phyloP scores from a whole-genome alignment of 1,140 invertebrate species.

The Ptiloglossa arizonensis region DNA sequence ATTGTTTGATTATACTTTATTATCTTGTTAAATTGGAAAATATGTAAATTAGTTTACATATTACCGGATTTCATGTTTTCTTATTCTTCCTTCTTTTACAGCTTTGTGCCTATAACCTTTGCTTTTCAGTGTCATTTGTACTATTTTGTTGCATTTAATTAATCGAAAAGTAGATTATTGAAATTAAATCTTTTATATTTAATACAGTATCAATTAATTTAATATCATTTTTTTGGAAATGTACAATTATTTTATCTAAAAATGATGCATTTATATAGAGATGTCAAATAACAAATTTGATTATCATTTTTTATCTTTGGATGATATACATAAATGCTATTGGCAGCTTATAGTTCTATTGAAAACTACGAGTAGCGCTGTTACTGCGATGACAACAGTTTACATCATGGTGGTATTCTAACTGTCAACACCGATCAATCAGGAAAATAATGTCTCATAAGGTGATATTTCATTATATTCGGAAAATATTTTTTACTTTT shows the following conservation, averaged over 20 bases:
- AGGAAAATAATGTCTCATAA: constrained; percentile 68
- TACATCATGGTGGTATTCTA: constrained; percentile 65
- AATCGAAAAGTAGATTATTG: background rate
- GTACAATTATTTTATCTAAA: background rate
- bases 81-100: background rate
- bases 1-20: no score
- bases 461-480: constrained; percentile 43
- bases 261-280: background rate
- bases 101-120: background rate
- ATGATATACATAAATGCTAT: background rate
- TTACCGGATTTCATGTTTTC: background rate
- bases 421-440: constrained; percentile 68
- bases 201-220: background rate
- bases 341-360: background rate
- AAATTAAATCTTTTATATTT: no score
- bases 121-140: background rate
- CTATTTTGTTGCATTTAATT: background rate
- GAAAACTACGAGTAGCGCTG: constrained; percentile 6
- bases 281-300: constrained; percentile 5
- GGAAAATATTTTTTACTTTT: background rate
- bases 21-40: background rate
- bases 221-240: background rate
- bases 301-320: background rate
- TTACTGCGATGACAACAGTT: constrained; percentile 37
- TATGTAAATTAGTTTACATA: no score